Base-by-base conservation (phyloP, 2,797 vertebrate species). In the Channa striata region DNA sequence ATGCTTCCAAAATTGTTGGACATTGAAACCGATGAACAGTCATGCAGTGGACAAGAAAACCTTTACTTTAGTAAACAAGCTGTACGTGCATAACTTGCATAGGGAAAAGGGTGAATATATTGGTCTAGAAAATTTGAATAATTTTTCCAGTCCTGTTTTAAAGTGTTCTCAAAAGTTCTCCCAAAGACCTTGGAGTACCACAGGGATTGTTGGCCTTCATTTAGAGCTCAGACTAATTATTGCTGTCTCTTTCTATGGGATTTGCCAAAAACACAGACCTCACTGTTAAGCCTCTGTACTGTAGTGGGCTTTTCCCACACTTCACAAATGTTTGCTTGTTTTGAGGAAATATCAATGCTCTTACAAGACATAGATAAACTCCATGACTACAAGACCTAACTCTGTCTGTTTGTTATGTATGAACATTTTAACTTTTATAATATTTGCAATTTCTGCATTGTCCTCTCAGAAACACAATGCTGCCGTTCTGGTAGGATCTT, bases 251-350 rank as follows among this genome's bases (percentile, higher is more conserved):
- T 21, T 65, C 74, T 56, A 43, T 37, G 40, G 49, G 66, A 60
- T 72, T 69, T 61, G 13, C n/a, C 10, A 39, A 11, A 48, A 73
- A 78, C 62, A 80, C 78, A 68, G 65, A 71, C 34, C 4, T 17
- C 39, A 47, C 25, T 72, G 74, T 84, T 68, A 17, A 36, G 33
- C 20, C 30, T 39, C 19, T 23, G 34, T 23, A 40, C n/a, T 33
- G 6, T 25, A 10, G 17, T 21, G 33, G n/a, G 37, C 40, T 59
- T 65, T 74, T 51, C 49, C 33, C 63, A 58, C 30, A 9, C 14
- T 40, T 61, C 17, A 39, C 17, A n/a, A 7, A 11, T 47, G n/a
- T 59, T 20, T 50, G 50, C 14, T 4, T 30, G 25, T 30, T 30
- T 30, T 30, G 25, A 30, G 8, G 44, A 59, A 19, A 25, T 7